These are phyloP conservation scores for Drusus annulatus DNA, from an alignment of 1,140 invertebrate species.

Conservation along the genomic window DNA sequence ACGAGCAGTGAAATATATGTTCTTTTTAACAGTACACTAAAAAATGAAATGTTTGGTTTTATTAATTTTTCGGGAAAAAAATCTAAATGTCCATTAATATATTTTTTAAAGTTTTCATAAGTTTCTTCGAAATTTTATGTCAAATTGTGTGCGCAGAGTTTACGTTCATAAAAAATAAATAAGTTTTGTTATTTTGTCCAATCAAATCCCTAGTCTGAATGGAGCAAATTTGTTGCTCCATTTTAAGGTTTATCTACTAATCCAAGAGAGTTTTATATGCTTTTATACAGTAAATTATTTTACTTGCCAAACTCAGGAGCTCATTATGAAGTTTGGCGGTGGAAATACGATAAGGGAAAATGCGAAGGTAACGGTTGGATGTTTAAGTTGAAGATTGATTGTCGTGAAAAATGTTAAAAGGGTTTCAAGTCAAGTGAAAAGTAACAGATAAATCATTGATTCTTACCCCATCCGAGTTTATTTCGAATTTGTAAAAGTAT, in stretches of 20 bases:
- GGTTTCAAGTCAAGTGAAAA: background rate
- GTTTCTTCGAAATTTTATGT: no score
- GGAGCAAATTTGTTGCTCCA: background rate
- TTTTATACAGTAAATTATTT: background rate
- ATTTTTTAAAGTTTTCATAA: no score
- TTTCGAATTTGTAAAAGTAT: no score
- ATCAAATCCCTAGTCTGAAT: background rate
- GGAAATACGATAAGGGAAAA: background rate
- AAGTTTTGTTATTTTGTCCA: background rate
- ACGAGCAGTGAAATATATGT: no score
- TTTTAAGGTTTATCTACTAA: no score
- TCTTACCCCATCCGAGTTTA: no score
- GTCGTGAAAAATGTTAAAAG: constrained; percentile 13
- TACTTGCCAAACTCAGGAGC: background rate
- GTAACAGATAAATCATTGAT: no score
- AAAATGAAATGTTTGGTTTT: no score
- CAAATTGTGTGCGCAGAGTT: no score
- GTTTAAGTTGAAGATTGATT: constrained; percentile 35
- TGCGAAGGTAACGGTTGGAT: constrained; percentile 8
- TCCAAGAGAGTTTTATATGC: background rate
- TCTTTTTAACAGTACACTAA: no score
- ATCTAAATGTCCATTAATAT: no score
- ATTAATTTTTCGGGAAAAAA: no score
- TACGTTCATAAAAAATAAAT: background rate
- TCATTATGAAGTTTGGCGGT: background rate